These are phyloP conservation scores for Odontomyia ornata DNA, from an alignment of 2,888 invertebrate species.

Conservation along the genomic window DNA sequence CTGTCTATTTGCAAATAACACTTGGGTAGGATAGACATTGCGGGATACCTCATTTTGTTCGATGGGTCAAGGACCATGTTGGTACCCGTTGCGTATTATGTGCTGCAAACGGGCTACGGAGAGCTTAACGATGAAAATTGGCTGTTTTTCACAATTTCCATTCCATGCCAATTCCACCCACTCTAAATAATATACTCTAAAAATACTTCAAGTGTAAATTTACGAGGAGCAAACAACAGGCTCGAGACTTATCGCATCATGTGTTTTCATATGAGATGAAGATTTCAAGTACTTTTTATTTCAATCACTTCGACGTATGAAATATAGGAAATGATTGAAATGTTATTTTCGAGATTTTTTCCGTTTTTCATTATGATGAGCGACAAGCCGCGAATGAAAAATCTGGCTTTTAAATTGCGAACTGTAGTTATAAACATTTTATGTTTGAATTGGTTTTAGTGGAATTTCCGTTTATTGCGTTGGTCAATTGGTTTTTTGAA, in stretches of 20 bases:
- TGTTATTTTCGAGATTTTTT: neutral
- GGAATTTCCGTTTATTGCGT: no score
- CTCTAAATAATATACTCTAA: no score
- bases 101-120: neutral
- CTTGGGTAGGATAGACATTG: no score
- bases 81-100: neutral
- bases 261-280: neutral
- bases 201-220: no score
- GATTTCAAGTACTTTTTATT: neutral
- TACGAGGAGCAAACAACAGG: no score
- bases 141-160: neutral
- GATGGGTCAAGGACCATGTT: neutral
- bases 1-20: neutral
- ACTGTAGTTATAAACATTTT: no score
- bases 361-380: no score
- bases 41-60: no score
- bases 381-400: no score
- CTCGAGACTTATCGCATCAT: neutral
- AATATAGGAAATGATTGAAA: neutral
- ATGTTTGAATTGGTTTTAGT: no score
- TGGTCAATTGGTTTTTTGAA: no score
- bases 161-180: neutral
- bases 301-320: neutral
- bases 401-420: no score
- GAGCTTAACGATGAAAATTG: neutral